Evolutionary conservation across 2,888 invertebrate species (phyloP), one percentile per base, ranked within the genome.

Genomic region (Mythimna albipuncta): DNA sequence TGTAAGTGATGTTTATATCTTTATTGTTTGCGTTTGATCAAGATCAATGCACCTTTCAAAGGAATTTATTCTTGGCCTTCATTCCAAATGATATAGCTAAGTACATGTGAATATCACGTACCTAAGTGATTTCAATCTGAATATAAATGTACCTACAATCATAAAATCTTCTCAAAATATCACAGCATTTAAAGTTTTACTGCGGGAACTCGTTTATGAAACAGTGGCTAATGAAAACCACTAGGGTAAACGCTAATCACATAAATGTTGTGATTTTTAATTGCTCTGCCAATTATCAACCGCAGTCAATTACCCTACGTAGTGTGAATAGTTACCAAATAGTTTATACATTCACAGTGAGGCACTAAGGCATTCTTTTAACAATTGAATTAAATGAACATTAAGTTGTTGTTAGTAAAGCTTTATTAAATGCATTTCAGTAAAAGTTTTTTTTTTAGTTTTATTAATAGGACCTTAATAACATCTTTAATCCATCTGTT

Each of bases 221-320:
- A 70, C 62, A 72, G 64, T 64, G 57, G 66, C 63, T 55, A 77
- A 77, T 44, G 21, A 52, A 38, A 68, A 59, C 72, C 82, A 79
- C 83, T 69, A 35, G 70, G 83, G 82, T 63, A 73, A 75, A 70
- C 75, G 63, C 69, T 78, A 74, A 81, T 77, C 68, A 79, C 79
- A 78, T 72, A 76, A 70, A 80, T 68, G 66, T 66, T 79, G 74
- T 86, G 74, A 79, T 81, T 72, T 81, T 75, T 86, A 84, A 88
- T 88, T 84, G 84, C 73, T 82, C 63, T 61, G 69, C 70, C 82
- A 84, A 87, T 87, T 86, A 77, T 67, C 61, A 62, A 69, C 65
- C 66, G 44, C 63, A 67, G 59, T 64, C 62, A 71, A 80, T 76
- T 82, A 78, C 67, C 65, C 72, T 77, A 26, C 68, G 68, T 73